These are phyloP conservation scores for Periphyllus acericola DNA, from an alignment of 2,888 invertebrate genomes.

Conservation along the genomic window DNA sequence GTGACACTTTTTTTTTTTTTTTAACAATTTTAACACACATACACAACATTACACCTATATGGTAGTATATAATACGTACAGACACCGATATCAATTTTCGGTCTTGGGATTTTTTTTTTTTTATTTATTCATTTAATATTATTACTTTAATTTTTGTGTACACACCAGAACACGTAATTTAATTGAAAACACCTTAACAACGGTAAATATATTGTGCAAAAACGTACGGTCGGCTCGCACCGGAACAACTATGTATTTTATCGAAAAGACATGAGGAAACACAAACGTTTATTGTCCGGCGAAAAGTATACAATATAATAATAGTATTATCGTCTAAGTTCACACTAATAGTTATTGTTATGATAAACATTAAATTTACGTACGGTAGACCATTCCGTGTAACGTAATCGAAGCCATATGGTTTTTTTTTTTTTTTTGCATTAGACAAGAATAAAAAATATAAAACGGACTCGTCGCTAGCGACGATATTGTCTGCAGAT, in stretches of 20 bases:
- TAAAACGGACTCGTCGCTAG: neutral
- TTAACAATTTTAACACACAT: neutral
- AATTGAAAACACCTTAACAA: neutral
- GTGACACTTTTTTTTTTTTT: neutral
- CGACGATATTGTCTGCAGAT: conserved; percentile 29
- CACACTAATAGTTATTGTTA: neutral
- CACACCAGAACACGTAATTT: neutral
- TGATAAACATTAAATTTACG: neutral
- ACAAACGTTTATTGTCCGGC: conserved; percentile 37
- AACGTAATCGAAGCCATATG: neutral
- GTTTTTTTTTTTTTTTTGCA: neutral
- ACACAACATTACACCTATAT: neutral
- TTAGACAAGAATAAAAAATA: neutral
- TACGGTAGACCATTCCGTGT: neutral
- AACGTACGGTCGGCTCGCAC: neutral
- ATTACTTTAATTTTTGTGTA: neutral
- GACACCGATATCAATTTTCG: neutral
- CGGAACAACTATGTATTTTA: neutral
- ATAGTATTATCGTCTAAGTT: neutral
- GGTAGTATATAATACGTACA: neutral
- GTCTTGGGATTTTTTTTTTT: neutral
- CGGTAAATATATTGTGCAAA: neutral
- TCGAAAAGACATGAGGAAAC: neutral
- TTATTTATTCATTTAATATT: no score
- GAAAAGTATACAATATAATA: neutral